A percentile compares a stretch with the other conserved stretches of the same genome.
phyloP scores from a whole-genome alignment of 2,113 vertebrate genomes.

The Dunckerocampus dactyliophorus region DNA sequence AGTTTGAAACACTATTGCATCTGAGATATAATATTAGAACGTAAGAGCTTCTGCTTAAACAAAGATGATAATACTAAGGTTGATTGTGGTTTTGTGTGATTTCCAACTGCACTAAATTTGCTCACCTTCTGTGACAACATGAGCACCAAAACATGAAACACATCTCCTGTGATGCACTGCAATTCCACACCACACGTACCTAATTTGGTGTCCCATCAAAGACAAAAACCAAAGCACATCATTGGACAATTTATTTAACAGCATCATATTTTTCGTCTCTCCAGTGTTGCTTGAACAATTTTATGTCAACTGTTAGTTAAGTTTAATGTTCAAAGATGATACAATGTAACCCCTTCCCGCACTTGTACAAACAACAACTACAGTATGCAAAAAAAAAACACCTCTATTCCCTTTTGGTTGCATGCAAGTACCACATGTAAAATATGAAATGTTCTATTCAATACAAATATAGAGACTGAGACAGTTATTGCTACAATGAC shows the following conservation, averaged over 20 bases:
- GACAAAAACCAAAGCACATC: background rate
- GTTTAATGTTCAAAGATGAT: constrained; percentile 17
- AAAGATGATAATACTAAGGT: too few species aligned
- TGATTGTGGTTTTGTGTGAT: too few species aligned
- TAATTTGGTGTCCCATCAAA: background rate
- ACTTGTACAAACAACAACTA: background rate
- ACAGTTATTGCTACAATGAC: constrained; percentile 27
- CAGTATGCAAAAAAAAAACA: constrained; percentile 10
- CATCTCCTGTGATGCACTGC: too few species aligned
- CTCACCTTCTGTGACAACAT: too few species aligned
- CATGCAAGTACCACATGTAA: constrained; percentile 6
- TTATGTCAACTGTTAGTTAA: background rate
- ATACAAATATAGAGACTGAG: constrained; percentile 9
- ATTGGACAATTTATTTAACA: constrained; percentile 41
- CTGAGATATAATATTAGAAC: too few species aligned
- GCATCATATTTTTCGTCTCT: constrained; percentile 7
- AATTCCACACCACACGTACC: too few species aligned
- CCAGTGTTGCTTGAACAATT: constrained; percentile 16
- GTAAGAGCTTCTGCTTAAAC: too few species aligned
- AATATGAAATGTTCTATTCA: constrained; percentile 24
- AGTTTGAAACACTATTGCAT: too few species aligned
- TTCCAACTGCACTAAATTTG: too few species aligned
- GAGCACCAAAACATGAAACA: too few species aligned
- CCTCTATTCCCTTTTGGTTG: constrained; percentile 18
- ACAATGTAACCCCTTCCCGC: constrained; percentile 7